phyloP scores from a whole-genome alignment of 2,113 vertebrate species.

The Indicator maculatus region DNA sequence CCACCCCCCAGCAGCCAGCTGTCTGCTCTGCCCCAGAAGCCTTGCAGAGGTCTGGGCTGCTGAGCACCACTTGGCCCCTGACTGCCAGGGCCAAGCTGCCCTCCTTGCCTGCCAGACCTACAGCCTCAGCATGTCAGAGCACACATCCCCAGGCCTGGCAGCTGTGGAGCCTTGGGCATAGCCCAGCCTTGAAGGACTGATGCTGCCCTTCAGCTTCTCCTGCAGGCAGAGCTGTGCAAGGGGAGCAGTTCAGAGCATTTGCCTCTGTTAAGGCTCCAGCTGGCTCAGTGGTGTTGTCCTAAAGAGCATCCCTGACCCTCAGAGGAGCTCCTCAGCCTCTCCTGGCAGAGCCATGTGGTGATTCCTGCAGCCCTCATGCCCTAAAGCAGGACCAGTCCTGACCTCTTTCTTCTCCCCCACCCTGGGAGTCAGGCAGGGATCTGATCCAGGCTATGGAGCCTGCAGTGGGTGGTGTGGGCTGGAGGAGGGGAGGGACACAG shows the following conservation, averaged over 20 bases:
- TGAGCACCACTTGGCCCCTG: slow-evolving; percentile 44
- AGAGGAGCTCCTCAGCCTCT: slow-evolving; percentile 14
- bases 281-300: slow-evolving; percentile 1
- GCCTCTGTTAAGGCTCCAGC: slow-evolving; percentile 39
- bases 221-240: background rate
- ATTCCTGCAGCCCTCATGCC: background rate
- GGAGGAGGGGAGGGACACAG: background rate
- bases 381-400: background rate
- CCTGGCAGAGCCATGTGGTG: background rate
- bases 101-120: slow-evolving; percentile 62
- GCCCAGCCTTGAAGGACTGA: background rate
- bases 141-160: slow-evolving; percentile 27
- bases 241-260: slow-evolving; percentile 15
- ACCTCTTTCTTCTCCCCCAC: background rate
- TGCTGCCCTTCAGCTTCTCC: background rate
- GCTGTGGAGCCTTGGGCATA: background rate
- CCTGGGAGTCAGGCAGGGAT: background rate
- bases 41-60: slow-evolving; percentile 5
- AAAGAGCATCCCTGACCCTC: slow-evolving; percentile 11
- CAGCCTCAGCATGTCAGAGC: slow-evolving; percentile 42
- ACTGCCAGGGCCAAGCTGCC: slow-evolving; percentile 71
- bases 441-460: background rate
- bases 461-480: background rate
- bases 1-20: slow-evolving; percentile 40
- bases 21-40: slow-evolving; percentile 17